phyloP scores from a whole-genome alignment of 2,888 invertebrate genomes.

The Aphidius colemani region DNA sequence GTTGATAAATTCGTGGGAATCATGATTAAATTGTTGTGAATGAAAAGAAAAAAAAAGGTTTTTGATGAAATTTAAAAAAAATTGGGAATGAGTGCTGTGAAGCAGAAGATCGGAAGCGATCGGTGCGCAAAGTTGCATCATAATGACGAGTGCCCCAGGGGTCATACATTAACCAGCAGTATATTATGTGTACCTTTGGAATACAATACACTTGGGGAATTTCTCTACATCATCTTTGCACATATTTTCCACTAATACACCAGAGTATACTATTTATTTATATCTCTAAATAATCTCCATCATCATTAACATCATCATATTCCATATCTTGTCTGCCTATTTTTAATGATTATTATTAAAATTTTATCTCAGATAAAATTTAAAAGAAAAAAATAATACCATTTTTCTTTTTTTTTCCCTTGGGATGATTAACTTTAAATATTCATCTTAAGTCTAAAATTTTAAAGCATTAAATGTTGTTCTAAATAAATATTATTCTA shows the following conservation, averaged over 20 bases:
- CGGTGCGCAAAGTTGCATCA: slow-evolving; percentile 19
- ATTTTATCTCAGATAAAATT: no score
- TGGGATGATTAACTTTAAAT: no score
- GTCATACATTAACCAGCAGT: slow-evolving; percentile 20
- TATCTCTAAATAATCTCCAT: no score
- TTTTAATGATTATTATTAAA: background rate
- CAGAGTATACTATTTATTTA: no score
- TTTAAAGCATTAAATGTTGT: no score
- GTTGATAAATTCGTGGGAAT: background rate
- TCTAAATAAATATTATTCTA: no score
- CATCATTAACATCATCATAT: background rate
- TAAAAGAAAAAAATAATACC: no score
- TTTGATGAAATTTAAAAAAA: background rate
- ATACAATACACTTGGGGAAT: slow-evolving; percentile 8
- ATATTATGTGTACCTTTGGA: slow-evolving; percentile 2
- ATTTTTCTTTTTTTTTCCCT: no score
- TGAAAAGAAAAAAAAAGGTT: background rate
- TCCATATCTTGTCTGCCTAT: slow-evolving; percentile 2
- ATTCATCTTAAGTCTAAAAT: no score
- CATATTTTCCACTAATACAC: no score
- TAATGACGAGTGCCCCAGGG: slow-evolving; percentile 25
- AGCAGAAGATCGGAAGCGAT: slow-evolving; percentile 22
- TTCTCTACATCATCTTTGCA: no score
- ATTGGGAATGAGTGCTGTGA: no score
- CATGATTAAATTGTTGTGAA: background rate